Conservation (phyloP, 1,140 invertebrate species). For the Nasonia giraulti region DNA sequence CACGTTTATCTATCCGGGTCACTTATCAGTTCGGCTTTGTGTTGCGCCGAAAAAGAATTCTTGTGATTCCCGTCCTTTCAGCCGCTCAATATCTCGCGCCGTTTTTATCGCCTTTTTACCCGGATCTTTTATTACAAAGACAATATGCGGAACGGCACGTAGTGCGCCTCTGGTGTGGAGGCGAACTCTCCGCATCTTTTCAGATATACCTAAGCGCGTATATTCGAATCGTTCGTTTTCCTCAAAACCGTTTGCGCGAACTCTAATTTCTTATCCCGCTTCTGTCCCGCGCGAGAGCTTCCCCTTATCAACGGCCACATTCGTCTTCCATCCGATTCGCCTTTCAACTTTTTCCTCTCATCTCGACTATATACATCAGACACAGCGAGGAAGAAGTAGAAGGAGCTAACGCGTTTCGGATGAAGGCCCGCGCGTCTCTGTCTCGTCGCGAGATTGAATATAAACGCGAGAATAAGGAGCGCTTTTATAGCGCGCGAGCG, state of each 20-base stretch:
- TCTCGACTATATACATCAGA: slow-evolving; percentile 3
- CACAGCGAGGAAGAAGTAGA: neutral
- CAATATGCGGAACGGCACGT: neutral
- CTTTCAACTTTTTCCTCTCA: neutral
- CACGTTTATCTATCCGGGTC: neutral
- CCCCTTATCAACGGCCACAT: neutral
- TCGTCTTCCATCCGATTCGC: neutral
- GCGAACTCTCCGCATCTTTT: slow-evolving; percentile 28
- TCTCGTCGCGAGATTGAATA: slow-evolving; percentile 69
- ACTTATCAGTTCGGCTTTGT: neutral
- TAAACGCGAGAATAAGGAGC: slow-evolving; percentile 74
- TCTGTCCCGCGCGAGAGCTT: neutral
- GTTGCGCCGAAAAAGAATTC: slow-evolving; percentile 22
- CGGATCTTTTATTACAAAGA: slow-evolving; percentile 22
- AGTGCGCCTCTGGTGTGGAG: neutral
- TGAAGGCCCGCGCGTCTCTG: slow-evolving; percentile 62
- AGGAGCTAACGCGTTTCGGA: slow-evolving; percentile 69
- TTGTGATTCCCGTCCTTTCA: neutral
- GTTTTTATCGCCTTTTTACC: slow-evolving; percentile 20
- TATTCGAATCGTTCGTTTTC: neutral
- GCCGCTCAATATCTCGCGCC: slow-evolving; percentile 8
- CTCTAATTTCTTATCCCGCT: neutral
- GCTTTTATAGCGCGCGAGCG: slow-evolving; percentile 66
- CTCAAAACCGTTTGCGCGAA: neutral
- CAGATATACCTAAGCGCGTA: too few species aligned